Conservation (phyloP, 2,113 vertebrate genomes). For the Euleptes europaea region DNA sequence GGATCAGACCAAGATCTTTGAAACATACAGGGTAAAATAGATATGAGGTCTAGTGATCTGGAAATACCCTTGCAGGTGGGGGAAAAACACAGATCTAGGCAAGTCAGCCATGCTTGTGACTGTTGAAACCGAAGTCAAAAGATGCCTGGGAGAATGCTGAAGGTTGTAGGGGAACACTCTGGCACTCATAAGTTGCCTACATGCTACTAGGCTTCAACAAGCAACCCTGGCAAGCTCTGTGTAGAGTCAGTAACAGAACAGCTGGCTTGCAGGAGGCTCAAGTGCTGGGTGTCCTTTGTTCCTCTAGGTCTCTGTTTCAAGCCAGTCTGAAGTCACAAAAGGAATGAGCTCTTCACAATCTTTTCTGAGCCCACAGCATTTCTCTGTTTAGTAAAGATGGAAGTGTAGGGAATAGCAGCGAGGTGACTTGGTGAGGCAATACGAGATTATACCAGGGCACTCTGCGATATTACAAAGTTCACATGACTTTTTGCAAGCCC, state of each 20-base stretch:
- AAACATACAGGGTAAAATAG: neutral
- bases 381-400: neutral
- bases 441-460: neutral
- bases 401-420: neutral
- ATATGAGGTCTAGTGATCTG: neutral
- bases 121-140: neutral
- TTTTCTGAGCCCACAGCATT: neutral
- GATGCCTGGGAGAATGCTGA: neutral
- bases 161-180: neutral
- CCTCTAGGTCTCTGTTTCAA: slow-evolving; percentile 6
- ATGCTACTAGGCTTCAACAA: neutral
- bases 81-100: neutral
- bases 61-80: neutral
- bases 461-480: neutral
- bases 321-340: neutral
- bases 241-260: neutral
- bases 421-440: neutral
- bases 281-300: slow-evolving; percentile 1
- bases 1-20: neutral
- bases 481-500: neutral
- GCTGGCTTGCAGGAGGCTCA: neutral
- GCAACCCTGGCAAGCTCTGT: neutral
- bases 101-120: neutral
- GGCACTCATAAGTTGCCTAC: neutral
- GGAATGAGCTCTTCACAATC: neutral